Percentiles rank a stretch among this genome's conserved stretches.
These are phyloP conservation scores for Ammodytes marinus DNA, from an alignment of 2,113 vertebrate genomes.

Conservation along the genomic window DNA sequence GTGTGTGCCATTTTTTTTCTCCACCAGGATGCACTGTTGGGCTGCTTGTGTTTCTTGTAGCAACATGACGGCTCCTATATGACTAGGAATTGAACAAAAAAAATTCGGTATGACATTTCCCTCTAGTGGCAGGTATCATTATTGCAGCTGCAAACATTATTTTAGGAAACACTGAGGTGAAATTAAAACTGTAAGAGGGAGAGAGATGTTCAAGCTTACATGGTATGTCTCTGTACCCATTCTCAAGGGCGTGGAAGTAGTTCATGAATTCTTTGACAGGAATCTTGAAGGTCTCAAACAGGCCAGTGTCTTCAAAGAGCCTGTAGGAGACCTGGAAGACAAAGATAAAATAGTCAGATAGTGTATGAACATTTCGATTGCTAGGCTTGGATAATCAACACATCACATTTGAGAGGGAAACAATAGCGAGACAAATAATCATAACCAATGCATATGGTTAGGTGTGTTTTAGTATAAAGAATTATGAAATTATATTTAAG, in stretches of 20 bases:
- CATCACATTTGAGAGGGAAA: background rate
- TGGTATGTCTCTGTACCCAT: conserved; percentile 97
- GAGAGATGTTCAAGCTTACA: conserved; percentile 86
- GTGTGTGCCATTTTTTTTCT: background rate
- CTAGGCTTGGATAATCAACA: background rate
- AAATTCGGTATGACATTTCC: conserved; percentile 19
- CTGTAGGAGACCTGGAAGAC: conserved; percentile 86
- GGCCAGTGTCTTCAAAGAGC: conserved; percentile 97
- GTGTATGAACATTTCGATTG: background rate
- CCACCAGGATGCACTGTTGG: conserved; percentile 72
- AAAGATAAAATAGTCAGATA: conserved; percentile 5
- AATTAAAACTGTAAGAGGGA: background rate
- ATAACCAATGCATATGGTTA: background rate
- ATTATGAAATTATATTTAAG: background rate
- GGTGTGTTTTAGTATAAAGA: background rate
- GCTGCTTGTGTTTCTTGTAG: conserved; percentile 2
- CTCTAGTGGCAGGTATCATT: conserved; percentile 51
- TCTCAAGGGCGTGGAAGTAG: conserved; percentile 98
- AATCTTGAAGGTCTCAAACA: conserved; percentile 97
- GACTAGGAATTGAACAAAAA: background rate
- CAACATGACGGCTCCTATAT: conserved; percentile 4
- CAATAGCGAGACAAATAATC: background rate
- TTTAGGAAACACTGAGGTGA: background rate
- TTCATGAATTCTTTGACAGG: conserved; percentile 98
- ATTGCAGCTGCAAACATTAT: conserved; percentile 16